Conservation (phyloP, 2,797 vertebrate genomes). For the Ctenosaura bakeri region DNA sequence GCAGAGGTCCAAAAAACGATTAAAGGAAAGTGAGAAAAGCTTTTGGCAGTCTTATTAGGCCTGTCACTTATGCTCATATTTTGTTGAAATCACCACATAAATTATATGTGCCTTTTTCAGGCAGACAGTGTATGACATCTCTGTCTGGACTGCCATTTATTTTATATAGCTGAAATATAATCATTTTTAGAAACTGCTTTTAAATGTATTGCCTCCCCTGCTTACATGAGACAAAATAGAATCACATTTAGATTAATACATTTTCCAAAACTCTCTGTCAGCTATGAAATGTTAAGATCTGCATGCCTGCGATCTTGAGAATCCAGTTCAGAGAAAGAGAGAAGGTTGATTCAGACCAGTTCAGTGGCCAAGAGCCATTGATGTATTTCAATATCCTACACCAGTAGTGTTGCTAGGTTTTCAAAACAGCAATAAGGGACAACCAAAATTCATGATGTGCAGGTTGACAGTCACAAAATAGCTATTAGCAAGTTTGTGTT, state of each 20-base stretch:
- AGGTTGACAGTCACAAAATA: too few relatives aligned
- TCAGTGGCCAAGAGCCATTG: too few relatives aligned
- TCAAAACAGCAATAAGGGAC: too few relatives aligned
- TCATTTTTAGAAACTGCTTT: neutral
- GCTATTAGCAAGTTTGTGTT: too few relatives aligned
- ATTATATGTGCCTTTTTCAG: neutral
- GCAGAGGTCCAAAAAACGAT: neutral
- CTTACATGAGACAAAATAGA: neutral
- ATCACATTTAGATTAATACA: neutral
- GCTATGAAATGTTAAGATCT: neutral
- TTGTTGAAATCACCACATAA: neutral
- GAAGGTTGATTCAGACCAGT: neutral
- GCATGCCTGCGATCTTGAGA: neutral
- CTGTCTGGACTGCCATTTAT: neutral
- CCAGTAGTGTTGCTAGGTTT: too few relatives aligned
- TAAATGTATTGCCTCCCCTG: neutral
- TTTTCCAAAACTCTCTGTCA: neutral
- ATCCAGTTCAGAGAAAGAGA: neutral
- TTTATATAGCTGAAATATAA: neutral
- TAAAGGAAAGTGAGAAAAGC: constrained; percentile 11
- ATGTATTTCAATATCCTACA: too few relatives aligned
- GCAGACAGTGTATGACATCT: neutral
- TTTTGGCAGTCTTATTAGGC: neutral
- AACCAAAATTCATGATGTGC: too few relatives aligned
- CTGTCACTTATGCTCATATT: neutral